Evolutionary conservation across 2,888 invertebrate genomes (phyloP), one percentile per base, ranked within the genome.

Genomic region (Elysia crispata): DNA sequence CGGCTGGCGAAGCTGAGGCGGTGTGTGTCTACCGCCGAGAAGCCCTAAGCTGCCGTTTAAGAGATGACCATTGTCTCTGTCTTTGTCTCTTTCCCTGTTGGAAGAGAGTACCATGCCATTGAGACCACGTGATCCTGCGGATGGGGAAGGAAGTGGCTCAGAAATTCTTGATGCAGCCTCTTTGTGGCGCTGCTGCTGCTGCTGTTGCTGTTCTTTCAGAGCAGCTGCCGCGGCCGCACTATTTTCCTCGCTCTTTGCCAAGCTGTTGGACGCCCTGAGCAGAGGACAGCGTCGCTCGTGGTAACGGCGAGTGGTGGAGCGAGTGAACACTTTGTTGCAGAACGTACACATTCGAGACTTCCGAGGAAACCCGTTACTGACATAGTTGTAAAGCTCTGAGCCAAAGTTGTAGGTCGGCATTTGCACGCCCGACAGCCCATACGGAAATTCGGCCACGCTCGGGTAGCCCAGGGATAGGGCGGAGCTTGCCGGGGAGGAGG

Each of bases 281-380:
- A 88, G 81, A n/a, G 89, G 89, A 80, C 89, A 89, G 20, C 89
- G 86, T 69, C 87, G 87, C 81, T 90, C 90, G 76, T 90, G 90
- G 81, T 90, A 90, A 11, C 90, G 86, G 60, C 90, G 83, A 0
- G 90, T 90, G 33, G 90, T 90, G 20, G 90, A 90, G n/a, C 90
- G 85, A 3, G 90, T 90, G 79, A 90, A 90, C 13, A 89, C 87
- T 80, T 89, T 90, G 73, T 87, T 85, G 81, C 90, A 90, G 77
- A 88, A 90, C 77, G 86, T 86, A 83, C 89, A 90, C 70, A 89
- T 88, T 73, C 89, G 83, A 31, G 89, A 89, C 81, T 90, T 90
- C 49, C 89, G 85, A 49, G 89, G 89, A 76, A 88, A 88, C 79
- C 90, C 89, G 82, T 89, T 89, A 81, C 87, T 85, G 54, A 87